phyloP scores from a whole-genome alignment of 2,888 invertebrate genomes.

The Dorcus parallelipipedus region DNA sequence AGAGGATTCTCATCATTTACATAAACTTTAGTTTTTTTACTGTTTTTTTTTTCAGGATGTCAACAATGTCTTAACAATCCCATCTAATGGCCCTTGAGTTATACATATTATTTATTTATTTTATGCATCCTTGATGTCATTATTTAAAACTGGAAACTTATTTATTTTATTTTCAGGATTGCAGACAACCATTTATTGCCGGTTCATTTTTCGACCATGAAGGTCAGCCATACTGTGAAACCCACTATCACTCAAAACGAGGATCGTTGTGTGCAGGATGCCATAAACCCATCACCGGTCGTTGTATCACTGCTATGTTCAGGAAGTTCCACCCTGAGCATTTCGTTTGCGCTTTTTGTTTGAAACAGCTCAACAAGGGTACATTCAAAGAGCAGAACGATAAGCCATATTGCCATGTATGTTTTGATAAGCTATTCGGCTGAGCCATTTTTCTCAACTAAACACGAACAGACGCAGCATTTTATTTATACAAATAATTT shows the following conservation, averaged over 20 bases:
- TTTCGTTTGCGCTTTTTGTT: slow-evolving; percentile 99
- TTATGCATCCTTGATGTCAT: background rate
- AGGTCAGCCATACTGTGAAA: slow-evolving; percentile 97
- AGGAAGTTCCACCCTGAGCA: slow-evolving; percentile 99
- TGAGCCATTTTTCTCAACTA: slow-evolving; percentile 46
- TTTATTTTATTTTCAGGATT: slow-evolving; percentile 71
- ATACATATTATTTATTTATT: background rate
- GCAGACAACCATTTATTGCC: slow-evolving; percentile 93
- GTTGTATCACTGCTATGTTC: slow-evolving; percentile 99
- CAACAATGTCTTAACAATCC: background rate
- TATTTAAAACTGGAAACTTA: background rate
- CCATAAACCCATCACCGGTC: slow-evolving; percentile 94
- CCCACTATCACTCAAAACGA: slow-evolving; percentile 95
- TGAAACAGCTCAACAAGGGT: slow-evolving; percentile 96
- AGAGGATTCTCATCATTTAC: no score
- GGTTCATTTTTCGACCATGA: slow-evolving; percentile 99
- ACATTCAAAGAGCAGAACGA: slow-evolving; percentile 99
- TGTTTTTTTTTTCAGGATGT: no score
- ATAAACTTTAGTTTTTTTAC: no score
- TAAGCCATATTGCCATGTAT: slow-evolving; percentile 96
- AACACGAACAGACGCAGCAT: no score
- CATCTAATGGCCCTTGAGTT: background rate
- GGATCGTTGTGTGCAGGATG: slow-evolving; percentile 98
- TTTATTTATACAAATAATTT: no score
- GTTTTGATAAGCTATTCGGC: slow-evolving; percentile 96